Evolutionary conservation across 2,888 invertebrate genomes (phyloP).

Genomic region (Odontothrips loti): DNA sequence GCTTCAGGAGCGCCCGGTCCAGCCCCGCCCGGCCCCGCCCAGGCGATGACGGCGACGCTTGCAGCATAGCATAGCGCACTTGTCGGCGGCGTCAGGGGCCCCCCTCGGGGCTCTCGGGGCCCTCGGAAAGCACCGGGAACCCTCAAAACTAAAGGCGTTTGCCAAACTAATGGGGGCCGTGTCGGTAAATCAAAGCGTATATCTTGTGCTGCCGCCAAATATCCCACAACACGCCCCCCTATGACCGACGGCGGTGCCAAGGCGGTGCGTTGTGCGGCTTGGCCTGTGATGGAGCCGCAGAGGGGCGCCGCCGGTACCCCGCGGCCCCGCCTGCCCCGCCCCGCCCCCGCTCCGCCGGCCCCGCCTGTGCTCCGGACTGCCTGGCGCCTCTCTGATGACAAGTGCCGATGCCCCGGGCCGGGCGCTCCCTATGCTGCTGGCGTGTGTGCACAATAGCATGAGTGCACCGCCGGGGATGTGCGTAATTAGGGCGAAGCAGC

Average conservation of each 20-base stretch:
- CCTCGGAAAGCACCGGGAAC: too few relatives aligned
- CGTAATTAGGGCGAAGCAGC: neutral
- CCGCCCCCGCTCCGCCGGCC: neutral
- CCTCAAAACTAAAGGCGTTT: neutral
- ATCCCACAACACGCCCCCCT: neutral
- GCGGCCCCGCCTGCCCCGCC: neutral
- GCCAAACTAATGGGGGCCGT: neutral
- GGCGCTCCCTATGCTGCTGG: neutral
- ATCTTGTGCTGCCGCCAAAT: neutral
- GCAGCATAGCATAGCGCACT: too few relatives aligned
- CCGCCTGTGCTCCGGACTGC: neutral
- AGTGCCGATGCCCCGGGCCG: neutral
- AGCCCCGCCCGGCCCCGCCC: too few relatives aligned
- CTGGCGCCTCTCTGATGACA: neutral
- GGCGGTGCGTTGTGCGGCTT: too few relatives aligned
- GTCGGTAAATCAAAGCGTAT: too few relatives aligned
- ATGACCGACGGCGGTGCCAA: neutral
- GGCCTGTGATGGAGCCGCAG: too few relatives aligned
- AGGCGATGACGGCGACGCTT: too few relatives aligned
- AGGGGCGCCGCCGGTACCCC: neutral
- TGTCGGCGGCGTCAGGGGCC: too few relatives aligned
- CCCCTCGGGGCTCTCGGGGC: too few relatives aligned
- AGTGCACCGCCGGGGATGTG: too few relatives aligned
- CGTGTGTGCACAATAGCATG: neutral
- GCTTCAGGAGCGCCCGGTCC: too few relatives aligned